These are phyloP conservation scores for Nothocercus nigrocapillus DNA, from an alignment of 2,113 vertebrate species.

Conservation along the genomic window DNA sequence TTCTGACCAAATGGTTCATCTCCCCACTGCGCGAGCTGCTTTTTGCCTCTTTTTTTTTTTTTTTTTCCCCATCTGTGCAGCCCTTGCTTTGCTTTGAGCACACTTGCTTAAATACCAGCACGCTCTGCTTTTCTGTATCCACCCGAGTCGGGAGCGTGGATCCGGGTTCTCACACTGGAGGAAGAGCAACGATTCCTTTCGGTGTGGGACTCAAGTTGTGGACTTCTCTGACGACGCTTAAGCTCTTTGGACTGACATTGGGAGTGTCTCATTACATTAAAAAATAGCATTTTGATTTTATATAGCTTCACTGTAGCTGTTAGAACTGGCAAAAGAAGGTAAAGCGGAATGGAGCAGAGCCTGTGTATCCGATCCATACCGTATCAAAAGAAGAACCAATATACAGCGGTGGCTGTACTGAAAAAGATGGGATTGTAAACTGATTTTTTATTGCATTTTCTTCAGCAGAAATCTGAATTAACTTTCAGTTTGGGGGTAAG, in stretches of 20 bases:
- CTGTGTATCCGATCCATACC: neutral
- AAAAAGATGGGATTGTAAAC: neutral
- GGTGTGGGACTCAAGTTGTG: accelerated
- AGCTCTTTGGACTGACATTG: accelerated
- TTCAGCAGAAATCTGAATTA: neutral
- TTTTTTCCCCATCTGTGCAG: neutral
- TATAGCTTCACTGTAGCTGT: neutral
- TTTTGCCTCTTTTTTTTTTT: neutral
- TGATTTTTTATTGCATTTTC: neutral
- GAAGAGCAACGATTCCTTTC: neutral
- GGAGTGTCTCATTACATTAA: neutral
- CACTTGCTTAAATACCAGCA: accelerated
- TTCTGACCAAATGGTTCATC: neutral
- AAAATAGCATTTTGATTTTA: neutral
- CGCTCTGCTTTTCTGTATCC: accelerated
- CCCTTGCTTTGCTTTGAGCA: neutral
- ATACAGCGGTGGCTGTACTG: neutral
- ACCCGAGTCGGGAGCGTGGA: accelerated
- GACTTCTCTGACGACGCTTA: neutral
- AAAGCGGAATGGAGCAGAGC: neutral
- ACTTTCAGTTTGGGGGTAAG: neutral
- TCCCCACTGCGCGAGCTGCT: neutral
- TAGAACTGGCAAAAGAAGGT: neutral
- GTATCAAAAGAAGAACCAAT: neutral
- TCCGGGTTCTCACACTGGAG: neutral